Conservation (phyloP, 1,140 invertebrate species). For the Eumaeus atala region DNA sequence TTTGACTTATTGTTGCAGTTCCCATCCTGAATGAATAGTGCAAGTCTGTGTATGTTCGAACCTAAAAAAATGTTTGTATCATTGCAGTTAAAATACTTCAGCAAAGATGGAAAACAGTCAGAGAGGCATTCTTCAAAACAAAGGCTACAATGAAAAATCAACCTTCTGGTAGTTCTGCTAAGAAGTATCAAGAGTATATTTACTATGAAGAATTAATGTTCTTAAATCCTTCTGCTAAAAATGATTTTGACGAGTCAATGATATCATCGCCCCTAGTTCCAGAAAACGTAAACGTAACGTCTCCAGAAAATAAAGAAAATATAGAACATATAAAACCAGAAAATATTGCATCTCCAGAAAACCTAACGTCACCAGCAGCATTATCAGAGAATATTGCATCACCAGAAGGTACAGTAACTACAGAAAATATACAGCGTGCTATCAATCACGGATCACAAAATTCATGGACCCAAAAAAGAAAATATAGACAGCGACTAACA, state of each 20-base stretch:
- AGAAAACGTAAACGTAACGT: slow-evolving; percentile 1
- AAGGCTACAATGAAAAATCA: slow-evolving; percentile 2
- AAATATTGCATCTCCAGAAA: slow-evolving; percentile 8
- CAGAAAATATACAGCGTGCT: slow-evolving; percentile 1
- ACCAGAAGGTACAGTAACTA: slow-evolving; percentile 1
- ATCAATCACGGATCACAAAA: slow-evolving; percentile 17
- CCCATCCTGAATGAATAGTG: slow-evolving; percentile 11
- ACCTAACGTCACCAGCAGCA: not conserved
- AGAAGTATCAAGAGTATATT: slow-evolving; percentile 17
- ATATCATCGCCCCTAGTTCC: slow-evolving; percentile 3
- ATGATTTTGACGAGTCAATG: slow-evolving; percentile 15
- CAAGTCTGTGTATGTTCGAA: slow-evolving; percentile 9
- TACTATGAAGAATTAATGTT: slow-evolving; percentile 18
- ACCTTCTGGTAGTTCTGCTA: slow-evolving; percentile 4
- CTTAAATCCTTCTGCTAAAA: slow-evolving; percentile 9
- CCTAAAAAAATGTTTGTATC: not conserved
- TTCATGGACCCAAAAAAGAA: slow-evolving; percentile 23
- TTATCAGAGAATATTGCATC: slow-evolving; percentile 6
- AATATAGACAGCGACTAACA: slow-evolving; percentile 6
- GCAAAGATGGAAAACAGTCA: slow-evolving; percentile 15
- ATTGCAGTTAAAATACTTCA: slow-evolving; percentile 10
- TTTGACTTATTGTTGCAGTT: slow-evolving; percentile 15
- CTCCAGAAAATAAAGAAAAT: not conserved
- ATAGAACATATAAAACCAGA: not conserved
- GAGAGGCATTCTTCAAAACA: slow-evolving; percentile 15